Percentiles rank a stretch among this genome's conserved stretches.
Evolutionary conservation across 2,797 vertebrate species (phyloP).

Genomic region (Clarias platycephalus): DNA sequence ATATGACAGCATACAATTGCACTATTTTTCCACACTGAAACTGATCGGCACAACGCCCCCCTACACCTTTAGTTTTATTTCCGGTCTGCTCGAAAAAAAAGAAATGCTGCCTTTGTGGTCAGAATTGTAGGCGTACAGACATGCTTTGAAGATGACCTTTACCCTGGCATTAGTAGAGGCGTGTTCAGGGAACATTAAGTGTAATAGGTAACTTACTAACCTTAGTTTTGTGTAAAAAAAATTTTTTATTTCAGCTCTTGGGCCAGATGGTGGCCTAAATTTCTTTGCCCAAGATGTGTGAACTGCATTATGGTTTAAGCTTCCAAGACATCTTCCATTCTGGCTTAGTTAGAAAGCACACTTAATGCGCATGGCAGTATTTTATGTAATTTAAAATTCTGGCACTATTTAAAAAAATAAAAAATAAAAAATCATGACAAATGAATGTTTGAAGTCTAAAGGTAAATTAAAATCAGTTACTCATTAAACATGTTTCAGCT

Average conservation of each 20-base stretch:
- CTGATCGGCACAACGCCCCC: too few species aligned
- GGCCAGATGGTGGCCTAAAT: not conserved
- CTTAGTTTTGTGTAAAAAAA: too few species aligned
- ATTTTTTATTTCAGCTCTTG: not conserved
- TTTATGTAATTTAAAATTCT: not conserved
- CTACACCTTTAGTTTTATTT: not conserved
- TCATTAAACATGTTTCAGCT: conserved; percentile 8
- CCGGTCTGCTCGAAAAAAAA: not conserved
- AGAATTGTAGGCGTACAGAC: not conserved
- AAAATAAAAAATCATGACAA: not conserved
- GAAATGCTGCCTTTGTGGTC: conserved; percentile 1
- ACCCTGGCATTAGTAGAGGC: conserved; percentile 9
- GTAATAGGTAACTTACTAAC: not conserved
- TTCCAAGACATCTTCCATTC: not conserved
- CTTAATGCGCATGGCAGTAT: not conserved
- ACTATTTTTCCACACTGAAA: not conserved
- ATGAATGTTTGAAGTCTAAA: not conserved
- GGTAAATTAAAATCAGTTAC: not conserved
- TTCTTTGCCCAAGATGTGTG: not conserved
- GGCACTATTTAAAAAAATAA: not conserved
- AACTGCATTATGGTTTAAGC: not conserved
- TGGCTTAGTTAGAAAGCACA: not conserved
- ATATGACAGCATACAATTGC: conserved; percentile 3
- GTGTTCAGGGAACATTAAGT: not conserved
- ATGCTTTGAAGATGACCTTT: conserved; percentile 12